These are phyloP conservation scores for Apeira syringaria DNA, from an alignment of 2,888 invertebrate species.

Conservation along the genomic window DNA sequence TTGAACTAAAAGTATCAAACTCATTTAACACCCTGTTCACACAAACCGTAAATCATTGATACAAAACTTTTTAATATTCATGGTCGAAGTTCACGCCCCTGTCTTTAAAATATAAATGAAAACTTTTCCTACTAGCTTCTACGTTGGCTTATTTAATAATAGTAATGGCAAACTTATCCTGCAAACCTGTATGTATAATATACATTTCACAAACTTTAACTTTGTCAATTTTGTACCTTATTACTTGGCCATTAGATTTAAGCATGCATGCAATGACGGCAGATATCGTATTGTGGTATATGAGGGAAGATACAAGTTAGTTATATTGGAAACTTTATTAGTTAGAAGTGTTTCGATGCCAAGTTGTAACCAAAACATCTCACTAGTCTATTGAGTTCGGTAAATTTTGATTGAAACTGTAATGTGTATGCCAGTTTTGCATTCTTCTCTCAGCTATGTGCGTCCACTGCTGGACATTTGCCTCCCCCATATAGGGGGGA, in stretches of 20 bases:
- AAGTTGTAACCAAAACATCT: slow-evolving; percentile 14
- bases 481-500: too few species aligned
- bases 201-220: slow-evolving; percentile 6
- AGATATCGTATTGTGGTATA: slow-evolving; percentile 6
- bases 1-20: not conserved
- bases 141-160: slow-evolving; percentile 41
- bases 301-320: slow-evolving; percentile 5
- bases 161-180: slow-evolving; percentile 42
- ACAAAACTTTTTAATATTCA: slow-evolving; percentile 18
- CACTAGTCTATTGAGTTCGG: not conserved
- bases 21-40: not conserved
- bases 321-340: not conserved
- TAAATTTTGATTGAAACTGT: slow-evolving; percentile 22
- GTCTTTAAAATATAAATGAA: slow-evolving; percentile 37
- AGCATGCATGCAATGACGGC: not conserved
- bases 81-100: slow-evolving; percentile 26
- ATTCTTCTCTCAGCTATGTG: too few species aligned
- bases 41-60: slow-evolving; percentile 10
- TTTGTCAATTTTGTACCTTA: not conserved
- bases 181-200: slow-evolving; percentile 31
- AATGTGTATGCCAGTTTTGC: slow-evolving; percentile 1
- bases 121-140: slow-evolving; percentile 35
- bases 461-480: too few species aligned
- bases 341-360: slow-evolving; percentile 1
- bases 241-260: not conserved